Conservation (phyloP, 2,888 invertebrate species). For the Ariolimax columbianus region DNA sequence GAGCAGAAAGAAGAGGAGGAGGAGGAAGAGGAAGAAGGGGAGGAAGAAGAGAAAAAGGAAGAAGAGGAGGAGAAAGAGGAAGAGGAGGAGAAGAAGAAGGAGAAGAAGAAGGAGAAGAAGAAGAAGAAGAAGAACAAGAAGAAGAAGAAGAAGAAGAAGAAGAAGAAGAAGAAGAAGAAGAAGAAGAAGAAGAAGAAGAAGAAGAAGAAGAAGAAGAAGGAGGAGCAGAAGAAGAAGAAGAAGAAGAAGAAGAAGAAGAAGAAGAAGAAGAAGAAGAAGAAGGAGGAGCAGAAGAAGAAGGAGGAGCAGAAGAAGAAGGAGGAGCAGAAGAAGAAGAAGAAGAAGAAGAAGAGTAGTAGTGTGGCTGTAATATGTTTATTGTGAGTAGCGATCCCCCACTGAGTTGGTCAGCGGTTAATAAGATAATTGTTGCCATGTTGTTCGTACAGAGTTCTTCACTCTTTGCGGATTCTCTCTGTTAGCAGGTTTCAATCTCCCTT, state of each 20-base stretch:
- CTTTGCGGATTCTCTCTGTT: too few relatives aligned
- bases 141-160: background rate
- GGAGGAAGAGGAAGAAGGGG: background rate
- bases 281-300: too few relatives aligned
- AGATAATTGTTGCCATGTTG: too few relatives aligned
- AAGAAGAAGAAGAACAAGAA: background rate
- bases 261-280: background rate
- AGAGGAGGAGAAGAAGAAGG: background rate
- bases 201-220: background rate
- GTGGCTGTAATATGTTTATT: too few relatives aligned
- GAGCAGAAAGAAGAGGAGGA: background rate
- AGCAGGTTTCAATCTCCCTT: too few relatives aligned
- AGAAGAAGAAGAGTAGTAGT: background rate
- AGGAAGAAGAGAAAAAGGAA: background rate
- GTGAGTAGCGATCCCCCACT: too few relatives aligned
- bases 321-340: background rate
- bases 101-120: background rate
- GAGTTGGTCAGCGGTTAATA: too few relatives aligned
- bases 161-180: background rate
- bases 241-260: background rate
- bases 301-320: too few relatives aligned
- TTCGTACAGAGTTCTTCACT: too few relatives aligned
- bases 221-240: too few relatives aligned
- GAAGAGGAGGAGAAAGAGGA: background rate
- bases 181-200: background rate